Base-by-base conservation (phyloP, 2,888 invertebrate species). In the Andrena praecox region DNA sequence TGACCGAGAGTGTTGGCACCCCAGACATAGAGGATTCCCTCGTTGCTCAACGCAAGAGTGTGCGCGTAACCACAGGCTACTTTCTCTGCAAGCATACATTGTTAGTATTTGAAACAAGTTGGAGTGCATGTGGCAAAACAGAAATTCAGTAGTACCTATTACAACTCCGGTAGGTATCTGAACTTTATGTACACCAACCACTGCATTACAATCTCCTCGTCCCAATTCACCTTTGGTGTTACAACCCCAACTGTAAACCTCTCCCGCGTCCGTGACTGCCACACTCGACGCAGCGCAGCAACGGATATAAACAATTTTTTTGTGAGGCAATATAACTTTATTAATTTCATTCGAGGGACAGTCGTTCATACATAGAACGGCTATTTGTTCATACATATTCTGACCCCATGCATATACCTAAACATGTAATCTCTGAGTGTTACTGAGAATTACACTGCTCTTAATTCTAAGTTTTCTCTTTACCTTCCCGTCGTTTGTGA, bases 1-100 rank as follows among this genome's bases (percentile, higher is more conserved):
- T 96, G 96, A 0, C 96, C 96, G 84, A 95, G 95, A 54, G 94
- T 94, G 91, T 96, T 96, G n/a, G 95, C 95, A 74, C 96, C 96
- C 96, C 96, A 96, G n/a, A 95, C 95, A 87, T 94, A 96, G 31
- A 96, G 90, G 27, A 92, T 93, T 0, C 96, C 96, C 87, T 95
- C 95, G 87, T 96, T 95, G 35, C 95, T 95, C n/a, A 96, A 93
- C 0, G 96, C 96, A 82, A 96, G 88, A 0, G 95, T 94, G 90
- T 96, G 96, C 0, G 95, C 95, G 87, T 95, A 95, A 12, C 96
- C 96, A 90, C 96, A 96, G 56, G 93, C 95, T 74, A 95, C 93
- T 94, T 93, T 93, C 76, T 90, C 93, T 93, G 77, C 80, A 81
- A 73, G 42, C 27, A 33, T 1, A 67, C 74, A 6, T 16, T 63